These are phyloP conservation scores for Nyctereutes procyonoides DNA, from an alignment of 2,113 vertebrate species.

Conservation along the genomic window DNA sequence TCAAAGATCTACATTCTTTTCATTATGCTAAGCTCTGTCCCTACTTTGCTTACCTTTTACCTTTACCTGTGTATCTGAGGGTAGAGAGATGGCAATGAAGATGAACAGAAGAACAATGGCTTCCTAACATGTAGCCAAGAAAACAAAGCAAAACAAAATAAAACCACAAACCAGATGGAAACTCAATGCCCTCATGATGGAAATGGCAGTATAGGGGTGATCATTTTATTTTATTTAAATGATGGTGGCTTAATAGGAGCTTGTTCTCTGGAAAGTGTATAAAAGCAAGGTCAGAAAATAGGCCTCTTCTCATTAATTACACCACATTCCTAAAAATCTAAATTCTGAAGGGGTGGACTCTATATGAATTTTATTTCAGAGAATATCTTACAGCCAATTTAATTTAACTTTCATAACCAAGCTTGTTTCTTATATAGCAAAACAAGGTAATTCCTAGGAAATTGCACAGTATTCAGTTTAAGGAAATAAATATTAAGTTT, in stretches of 20 bases:
- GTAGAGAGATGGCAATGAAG: too few species aligned
- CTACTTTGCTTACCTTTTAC: background rate
- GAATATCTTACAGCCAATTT: constrained; percentile 41
- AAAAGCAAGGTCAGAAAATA: constrained; percentile 73
- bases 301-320: constrained; percentile 76
- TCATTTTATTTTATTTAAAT: constrained; percentile 72
- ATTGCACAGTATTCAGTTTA: background rate
- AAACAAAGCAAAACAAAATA: background rate
- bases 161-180: background rate
- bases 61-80: background rate
- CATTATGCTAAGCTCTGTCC: background rate
- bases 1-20: background rate
- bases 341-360: constrained; percentile 1
- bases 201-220: constrained; percentile 15
- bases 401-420: constrained; percentile 38
- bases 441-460: constrained; percentile 50
- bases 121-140: background rate
- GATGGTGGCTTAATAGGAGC: constrained; percentile 73
- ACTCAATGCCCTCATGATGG: background rate
- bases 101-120: background rate
- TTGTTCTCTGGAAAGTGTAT: constrained; percentile 59
- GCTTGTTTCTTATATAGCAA: background rate
- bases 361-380: constrained; percentile 19
- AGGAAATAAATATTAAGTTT: constrained; percentile 61
- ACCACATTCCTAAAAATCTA: constrained; percentile 61